Base-by-base conservation (phyloP, 1,140 invertebrate species). In the Habropoda laboriosa region DNA sequence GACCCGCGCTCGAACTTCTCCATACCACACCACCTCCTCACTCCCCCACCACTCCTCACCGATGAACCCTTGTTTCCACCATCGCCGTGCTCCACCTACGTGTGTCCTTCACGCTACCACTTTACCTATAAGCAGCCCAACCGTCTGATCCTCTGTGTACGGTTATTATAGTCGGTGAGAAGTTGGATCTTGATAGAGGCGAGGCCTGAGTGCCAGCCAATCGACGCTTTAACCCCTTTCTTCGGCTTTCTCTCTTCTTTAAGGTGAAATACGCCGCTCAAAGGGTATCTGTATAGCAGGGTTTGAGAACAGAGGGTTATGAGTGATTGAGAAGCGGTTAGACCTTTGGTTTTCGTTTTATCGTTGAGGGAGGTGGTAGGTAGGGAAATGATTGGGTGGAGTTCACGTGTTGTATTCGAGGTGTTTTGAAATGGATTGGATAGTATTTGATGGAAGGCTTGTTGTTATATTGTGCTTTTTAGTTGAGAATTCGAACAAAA, bases 91-190 rank as follows among this genome's bases (percentile, higher is more conserved):
- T 58, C 61, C 57, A 40, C 30, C 58, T 74, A 76, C 53, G 40
- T 47, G 18, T 38, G 30, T 66, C 32, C 58, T 79, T 42, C 60
- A 27, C 53, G 53, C 27, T 61, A 64, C 57, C 68, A 47, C 60
- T 74, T 51, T 55, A 53, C 55, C 68, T 66, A n/a, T n/a, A 81
- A 80, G 58, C 72, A 68, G 24, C n/a, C 61, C 24, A 45, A 47
- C 45, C 55, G 16, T 51, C 70, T 40, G 27, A 55, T 71, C 68
- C 64, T 35, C 49, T 53, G 38, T 51, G 21, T 45, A 76, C 53
- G 47, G 38, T 60, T 76, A 68, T 77, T 61, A 70, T 57, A 38
- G 47, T 58, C 18, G 51, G 42, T 32, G 38, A 47, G 42, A 2
- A 60, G 66, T n/a, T 21, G 24, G 18, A 24, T 18, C 53, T 58